These are phyloP conservation scores for Mesoligia furuncula DNA, from an alignment of 2,888 invertebrate genomes.

Conservation along the genomic window DNA sequence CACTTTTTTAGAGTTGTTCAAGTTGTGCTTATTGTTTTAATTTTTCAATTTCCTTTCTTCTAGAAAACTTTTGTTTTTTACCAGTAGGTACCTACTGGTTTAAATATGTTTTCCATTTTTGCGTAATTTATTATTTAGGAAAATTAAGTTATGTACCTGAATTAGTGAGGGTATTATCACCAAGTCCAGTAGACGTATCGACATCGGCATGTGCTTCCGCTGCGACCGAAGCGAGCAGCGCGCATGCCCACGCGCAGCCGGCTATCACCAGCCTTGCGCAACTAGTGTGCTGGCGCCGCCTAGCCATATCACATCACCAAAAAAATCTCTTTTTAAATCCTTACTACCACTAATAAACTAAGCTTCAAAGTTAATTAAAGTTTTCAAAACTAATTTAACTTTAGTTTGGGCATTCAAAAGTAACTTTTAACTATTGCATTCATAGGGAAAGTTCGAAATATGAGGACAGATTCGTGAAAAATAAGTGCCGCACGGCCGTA, in stretches of 20 bases:
- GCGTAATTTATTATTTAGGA: not conserved
- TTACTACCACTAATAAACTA: conserved; percentile 64
- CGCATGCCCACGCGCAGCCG: conserved; percentile 87
- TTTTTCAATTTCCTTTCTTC: not conserved
- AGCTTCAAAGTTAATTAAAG: conserved; percentile 58
- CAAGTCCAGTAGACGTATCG: conserved; percentile 88
- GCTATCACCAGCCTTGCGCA: conserved; percentile 73
- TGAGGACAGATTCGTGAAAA: conserved; percentile 56
- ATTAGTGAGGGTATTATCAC: conserved; percentile 87
- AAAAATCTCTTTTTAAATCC: conserved; percentile 59
- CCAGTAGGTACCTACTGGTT: not conserved
- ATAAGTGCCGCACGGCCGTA: conserved; percentile 63
- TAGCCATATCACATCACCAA: conserved; percentile 89
- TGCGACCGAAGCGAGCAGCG: conserved; percentile 76
- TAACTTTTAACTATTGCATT: conserved; percentile 51
- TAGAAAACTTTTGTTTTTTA: not conserved
- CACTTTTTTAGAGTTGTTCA: not conserved
- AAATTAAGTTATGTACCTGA: conserved; percentile 79
- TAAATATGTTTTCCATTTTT: not conserved
- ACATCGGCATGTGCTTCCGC: conserved; percentile 83
- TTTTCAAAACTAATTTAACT: conserved; percentile 47
- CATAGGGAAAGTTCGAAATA: conserved; percentile 39
- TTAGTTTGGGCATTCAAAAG: conserved; percentile 41
- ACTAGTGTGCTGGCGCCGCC: conserved; percentile 70
- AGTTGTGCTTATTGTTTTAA: not conserved